A percentile compares a stretch with the other conserved stretches of the same genome.
Evolutionary conservation across 2,113 vertebrate genomes (phyloP).

Genomic region (Thymallus thymallus): DNA sequence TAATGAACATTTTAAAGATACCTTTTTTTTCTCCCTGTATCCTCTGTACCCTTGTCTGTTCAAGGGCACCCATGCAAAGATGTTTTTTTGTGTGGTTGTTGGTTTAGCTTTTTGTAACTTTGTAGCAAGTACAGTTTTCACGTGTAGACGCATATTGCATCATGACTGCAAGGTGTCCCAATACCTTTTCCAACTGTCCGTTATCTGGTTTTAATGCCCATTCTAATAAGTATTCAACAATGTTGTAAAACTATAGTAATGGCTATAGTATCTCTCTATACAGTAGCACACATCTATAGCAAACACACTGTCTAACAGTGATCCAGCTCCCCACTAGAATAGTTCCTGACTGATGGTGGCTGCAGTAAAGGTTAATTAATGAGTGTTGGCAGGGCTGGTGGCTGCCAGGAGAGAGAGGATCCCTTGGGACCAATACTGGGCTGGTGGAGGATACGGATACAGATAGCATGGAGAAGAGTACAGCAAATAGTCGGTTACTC

Average conservation of each 20-base stretch:
- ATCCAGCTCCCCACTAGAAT: constrained; percentile 28
- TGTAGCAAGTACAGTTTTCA: no score
- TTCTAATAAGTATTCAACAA: no score
- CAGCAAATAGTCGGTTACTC: constrained; percentile 37
- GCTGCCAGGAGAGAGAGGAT: constrained; percentile 49
- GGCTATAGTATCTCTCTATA: no score
- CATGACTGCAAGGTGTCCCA: no score
- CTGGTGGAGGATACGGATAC: constrained; percentile 53
- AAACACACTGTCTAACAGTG: not conserved
- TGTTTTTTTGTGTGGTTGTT: not conserved
- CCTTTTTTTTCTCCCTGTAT: not conserved
- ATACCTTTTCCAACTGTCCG: no score
- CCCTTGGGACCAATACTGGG: constrained; percentile 50
- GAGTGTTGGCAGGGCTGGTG: constrained; percentile 56
- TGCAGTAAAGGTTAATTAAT: constrained; percentile 71
- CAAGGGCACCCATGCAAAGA: constrained; percentile 34
- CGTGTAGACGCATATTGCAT: no score
- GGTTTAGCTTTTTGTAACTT: no score
- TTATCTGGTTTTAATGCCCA: no score
- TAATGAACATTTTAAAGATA: not conserved
- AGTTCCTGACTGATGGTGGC: constrained; percentile 50
- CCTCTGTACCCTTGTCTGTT: constrained; percentile 19
- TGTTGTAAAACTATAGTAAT: no score
- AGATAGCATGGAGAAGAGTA: constrained; percentile 46
- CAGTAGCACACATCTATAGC: not conserved